Base-by-base conservation (phyloP, 1,140 invertebrate genomes). In the Thaumetopoea pityocampa region DNA sequence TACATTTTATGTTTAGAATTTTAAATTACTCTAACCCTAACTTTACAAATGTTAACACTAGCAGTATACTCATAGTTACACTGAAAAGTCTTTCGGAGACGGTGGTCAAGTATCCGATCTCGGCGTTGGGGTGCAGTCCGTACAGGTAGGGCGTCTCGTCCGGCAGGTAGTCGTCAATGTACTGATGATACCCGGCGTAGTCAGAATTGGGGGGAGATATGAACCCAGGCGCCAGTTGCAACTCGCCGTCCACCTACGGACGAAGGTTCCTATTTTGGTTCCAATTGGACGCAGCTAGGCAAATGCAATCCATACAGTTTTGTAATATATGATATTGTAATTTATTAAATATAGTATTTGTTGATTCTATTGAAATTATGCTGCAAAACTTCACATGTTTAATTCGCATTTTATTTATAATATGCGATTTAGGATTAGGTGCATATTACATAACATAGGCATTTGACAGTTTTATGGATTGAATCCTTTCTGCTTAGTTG, bases 101-200 rank as follows among this genome's bases (percentile, higher is more conserved):
- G 0, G 89, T 91, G 0, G 96, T 97, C 20, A 98, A 85, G 61
- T 97, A 96, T 9, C 96, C 96, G 48, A 98, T 98, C 85, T 98
- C 96, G 3, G 96, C 96, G 80, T 98, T 98, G 0, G 95, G 92
- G 85, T 98, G 96, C 2, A 98, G 85, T 7, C 96, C 96, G 67
- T 98, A 98, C 0, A 98, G 80, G 48, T 92, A 89, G 0, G 97
- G 96, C 35, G 93, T 95, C 80, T 98, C 97, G 0, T 91, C 82
- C 0, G 96, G 96, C 3, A 98, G 71, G 64, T 87, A 89, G 38
- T 97, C 92, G 65, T 97, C 94, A n/a, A 98, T 92, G 70, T 98
- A 98, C 26, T 88, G 72, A 76, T 98, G 96, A 82, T 97, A 98
- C 2, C 92, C 91, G 4, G 87, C 80, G 62, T 95, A 97, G 73